Conservation (phyloP, 1,140 invertebrate genomes). For the Latrodectus geometricus region DNA sequence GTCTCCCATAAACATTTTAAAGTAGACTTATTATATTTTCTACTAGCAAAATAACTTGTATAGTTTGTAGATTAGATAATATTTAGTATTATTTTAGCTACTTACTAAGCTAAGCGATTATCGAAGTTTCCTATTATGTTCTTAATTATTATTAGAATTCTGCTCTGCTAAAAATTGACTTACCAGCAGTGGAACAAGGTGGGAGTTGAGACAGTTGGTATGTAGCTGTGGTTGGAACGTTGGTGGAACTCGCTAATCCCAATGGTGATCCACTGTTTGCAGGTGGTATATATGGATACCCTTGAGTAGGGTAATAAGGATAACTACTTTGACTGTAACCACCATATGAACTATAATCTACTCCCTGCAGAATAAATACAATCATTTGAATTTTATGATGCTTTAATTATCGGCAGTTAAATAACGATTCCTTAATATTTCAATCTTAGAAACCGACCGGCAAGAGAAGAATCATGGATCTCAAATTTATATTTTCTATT, state of each 20-base stretch:
- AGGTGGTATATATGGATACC: slow-evolving; percentile 64
- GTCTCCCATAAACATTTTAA: no score
- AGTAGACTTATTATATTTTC: no score
- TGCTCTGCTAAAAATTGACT: neutral
- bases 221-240: slow-evolving; percentile 64
- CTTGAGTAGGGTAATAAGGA: slow-evolving; percentile 64
- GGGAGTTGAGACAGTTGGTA: slow-evolving; percentile 64
- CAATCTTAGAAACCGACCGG: no score
- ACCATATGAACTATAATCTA: slow-evolving; percentile 65
- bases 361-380: slow-evolving; percentile 51
- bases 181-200: slow-evolving; percentile 65
- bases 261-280: slow-evolving; percentile 64
- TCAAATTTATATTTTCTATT: no score
- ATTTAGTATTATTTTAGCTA: no score
- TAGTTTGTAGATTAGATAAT: no score
- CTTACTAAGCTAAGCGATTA: no score
- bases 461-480: no score
- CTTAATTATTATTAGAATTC: slow-evolving; percentile 7
- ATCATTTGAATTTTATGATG: neutral
- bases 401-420: no score
- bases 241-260: slow-evolving; percentile 63
- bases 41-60: no score
- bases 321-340: slow-evolving; percentile 65
- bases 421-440: no score
- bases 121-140: slow-evolving; percentile 17